Percentiles rank a stretch among this genome's conserved stretches.
These are phyloP conservation scores for Lasiommata megera DNA, from an alignment of 2,888 invertebrate species.

Conservation along the genomic window DNA sequence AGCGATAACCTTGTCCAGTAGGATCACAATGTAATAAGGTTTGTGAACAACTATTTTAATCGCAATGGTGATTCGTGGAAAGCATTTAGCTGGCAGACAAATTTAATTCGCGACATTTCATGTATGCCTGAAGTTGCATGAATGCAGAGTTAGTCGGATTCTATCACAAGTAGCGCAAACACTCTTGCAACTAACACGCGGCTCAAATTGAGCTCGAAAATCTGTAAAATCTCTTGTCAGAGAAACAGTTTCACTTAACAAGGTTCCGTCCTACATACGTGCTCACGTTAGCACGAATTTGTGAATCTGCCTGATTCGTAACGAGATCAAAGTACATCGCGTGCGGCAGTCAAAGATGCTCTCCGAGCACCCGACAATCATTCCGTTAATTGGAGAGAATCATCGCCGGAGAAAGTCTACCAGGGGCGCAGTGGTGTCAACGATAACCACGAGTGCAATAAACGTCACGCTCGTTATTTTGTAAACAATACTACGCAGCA, in stretches of 20 bases:
- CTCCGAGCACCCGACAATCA: conserved; percentile 62
- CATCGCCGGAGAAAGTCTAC: conserved; percentile 72
- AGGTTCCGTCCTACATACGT: conserved; percentile 12
- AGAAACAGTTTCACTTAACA: conserved; percentile 9
- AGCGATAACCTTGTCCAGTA: too few relatives aligned
- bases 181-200: too few relatives aligned
- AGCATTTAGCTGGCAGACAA: too few relatives aligned
- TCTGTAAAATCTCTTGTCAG: neutral
- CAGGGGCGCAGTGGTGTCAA: conserved; percentile 55
- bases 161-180: too few relatives aligned
- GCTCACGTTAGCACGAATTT: conserved; percentile 23
- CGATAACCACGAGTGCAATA: conserved; percentile 67
- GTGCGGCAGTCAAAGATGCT: conserved; percentile 62
- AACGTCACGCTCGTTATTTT: conserved; percentile 37
- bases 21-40: too few relatives aligned
- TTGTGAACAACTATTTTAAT: too few relatives aligned
- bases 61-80: too few relatives aligned
- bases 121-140: too few relatives aligned
- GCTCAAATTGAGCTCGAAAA: neutral
- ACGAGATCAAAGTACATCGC: conserved; percentile 73
- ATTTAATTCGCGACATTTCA: too few relatives aligned
- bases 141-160: too few relatives aligned
- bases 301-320: conserved; percentile 47
- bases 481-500: conserved; percentile 16
- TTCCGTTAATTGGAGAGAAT: conserved; percentile 80